phyloP scores from a whole-genome alignment of 2,888 invertebrate genomes.

The Sericinus montela region DNA sequence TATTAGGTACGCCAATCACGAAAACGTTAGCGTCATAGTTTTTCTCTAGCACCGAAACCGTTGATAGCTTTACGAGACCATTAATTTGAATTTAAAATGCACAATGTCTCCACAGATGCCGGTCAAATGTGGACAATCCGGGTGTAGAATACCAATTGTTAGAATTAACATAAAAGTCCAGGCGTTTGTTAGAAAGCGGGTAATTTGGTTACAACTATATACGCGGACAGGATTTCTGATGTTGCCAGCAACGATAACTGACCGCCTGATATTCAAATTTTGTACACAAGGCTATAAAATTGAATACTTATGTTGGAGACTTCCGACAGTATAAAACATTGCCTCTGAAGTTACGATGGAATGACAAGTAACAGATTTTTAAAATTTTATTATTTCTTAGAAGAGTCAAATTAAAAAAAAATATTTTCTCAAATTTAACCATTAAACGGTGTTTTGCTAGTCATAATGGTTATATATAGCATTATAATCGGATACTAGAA shows the following conservation, averaged over 20 bases:
- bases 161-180: slow-evolving; percentile 74
- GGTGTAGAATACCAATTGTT: slow-evolving; percentile 70
- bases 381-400: too few relatives aligned
- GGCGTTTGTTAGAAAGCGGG: slow-evolving; percentile 78
- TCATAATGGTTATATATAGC: too few relatives aligned
- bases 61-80: slow-evolving; percentile 76
- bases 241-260: slow-evolving; percentile 50
- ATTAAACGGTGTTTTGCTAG: too few relatives aligned
- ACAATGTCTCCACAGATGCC: slow-evolving; percentile 68
- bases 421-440: too few relatives aligned
- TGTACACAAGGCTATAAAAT: slow-evolving; percentile 56
- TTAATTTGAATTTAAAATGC: slow-evolving; percentile 76
- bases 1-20: slow-evolving; percentile 69
- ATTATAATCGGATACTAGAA: too few relatives aligned
- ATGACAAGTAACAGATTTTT: slow-evolving; percentile 11
- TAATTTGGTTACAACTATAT: slow-evolving; percentile 72
- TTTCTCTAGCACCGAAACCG: slow-evolving; percentile 63
- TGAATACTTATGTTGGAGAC: slow-evolving; percentile 55
- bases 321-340: slow-evolving; percentile 51
- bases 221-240: slow-evolving; percentile 63
- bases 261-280: slow-evolving; percentile 52
- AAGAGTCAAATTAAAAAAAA: too few relatives aligned
- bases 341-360: slow-evolving; percentile 32
- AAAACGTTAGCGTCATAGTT: slow-evolving; percentile 57
- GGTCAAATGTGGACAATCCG: slow-evolving; percentile 75